These are phyloP conservation scores for Thrips palmi DNA, from an alignment of 1,140 invertebrate genomes.

Conservation along the genomic window DNA sequence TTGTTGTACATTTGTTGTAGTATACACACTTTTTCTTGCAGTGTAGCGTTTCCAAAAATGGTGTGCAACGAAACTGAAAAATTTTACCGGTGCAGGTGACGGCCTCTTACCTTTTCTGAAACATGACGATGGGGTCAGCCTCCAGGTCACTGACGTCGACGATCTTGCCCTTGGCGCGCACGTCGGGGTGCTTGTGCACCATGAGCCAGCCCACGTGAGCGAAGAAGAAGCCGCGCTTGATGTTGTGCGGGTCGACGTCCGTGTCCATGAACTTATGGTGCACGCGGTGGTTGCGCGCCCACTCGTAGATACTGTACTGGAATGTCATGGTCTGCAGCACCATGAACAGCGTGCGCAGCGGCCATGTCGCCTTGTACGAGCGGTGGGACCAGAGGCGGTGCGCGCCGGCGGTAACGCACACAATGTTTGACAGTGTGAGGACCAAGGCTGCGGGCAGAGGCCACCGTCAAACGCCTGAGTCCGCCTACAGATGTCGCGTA, in stretches of 20 bases:
- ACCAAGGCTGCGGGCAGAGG: too few species aligned
- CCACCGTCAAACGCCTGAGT: too few species aligned
- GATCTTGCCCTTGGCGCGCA: slow-evolving; percentile 53
- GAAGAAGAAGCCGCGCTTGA: slow-evolving; percentile 60
- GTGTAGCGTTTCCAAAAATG: not conserved
- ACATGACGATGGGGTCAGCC: slow-evolving; percentile 48
- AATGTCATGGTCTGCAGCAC: slow-evolving; percentile 26
- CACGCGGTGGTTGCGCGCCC: slow-evolving; percentile 64
- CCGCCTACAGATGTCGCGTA: too few species aligned
- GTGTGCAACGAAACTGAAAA: not conserved
- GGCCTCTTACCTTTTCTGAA: slow-evolving; percentile 32
- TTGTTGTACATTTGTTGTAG: not conserved
- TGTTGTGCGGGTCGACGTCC: slow-evolving; percentile 77
- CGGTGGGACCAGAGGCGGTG: slow-evolving; percentile 47
- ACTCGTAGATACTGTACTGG: slow-evolving; percentile 45
- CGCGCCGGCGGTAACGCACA: slow-evolving; percentile 40
- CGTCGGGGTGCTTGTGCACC: slow-evolving; percentile 67
- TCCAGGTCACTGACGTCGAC: slow-evolving; percentile 67
- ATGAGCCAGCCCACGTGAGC: slow-evolving; percentile 86
- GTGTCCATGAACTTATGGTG: slow-evolving; percentile 87
- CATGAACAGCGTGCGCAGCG: slow-evolving; percentile 32
- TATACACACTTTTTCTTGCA: not conserved
- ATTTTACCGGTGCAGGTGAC: not conserved
- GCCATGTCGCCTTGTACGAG: slow-evolving; percentile 40
- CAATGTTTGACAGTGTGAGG: too few species aligned